Conservation (phyloP, 2,113 vertebrate genomes). For the Butorides virescens region DNA sequence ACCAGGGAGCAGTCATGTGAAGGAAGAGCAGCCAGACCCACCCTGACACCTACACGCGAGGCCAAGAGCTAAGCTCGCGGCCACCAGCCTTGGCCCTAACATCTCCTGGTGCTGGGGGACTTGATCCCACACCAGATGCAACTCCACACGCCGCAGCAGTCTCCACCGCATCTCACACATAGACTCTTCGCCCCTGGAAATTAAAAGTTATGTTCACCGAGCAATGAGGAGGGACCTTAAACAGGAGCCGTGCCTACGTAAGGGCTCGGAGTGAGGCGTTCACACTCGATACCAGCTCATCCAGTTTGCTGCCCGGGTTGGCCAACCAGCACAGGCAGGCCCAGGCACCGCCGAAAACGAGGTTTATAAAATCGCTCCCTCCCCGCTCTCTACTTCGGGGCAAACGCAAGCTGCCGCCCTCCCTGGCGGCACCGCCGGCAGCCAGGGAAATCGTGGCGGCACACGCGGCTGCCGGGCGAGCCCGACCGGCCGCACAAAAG, state of each 20-base stretch:
- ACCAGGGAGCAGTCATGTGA: not conserved
- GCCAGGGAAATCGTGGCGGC: not conserved
- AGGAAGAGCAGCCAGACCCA: not conserved
- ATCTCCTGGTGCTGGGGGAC: accelerated
- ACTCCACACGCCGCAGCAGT: accelerated
- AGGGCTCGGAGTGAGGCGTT: not conserved
- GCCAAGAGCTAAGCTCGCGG: not conserved
- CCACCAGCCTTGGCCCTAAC: not conserved
- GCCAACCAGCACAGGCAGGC: constrained; percentile 24
- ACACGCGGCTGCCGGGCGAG: not conserved
- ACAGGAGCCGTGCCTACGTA: not conserved
- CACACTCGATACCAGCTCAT: constrained; percentile 22
- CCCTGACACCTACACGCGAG: not conserved
- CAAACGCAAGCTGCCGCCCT: not conserved
- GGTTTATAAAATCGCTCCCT: not conserved
- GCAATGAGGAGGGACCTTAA: not conserved
- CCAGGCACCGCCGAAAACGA: not conserved
- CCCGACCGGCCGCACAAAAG: not conserved
- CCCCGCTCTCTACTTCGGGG: not conserved
- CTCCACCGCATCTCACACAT: not conserved
- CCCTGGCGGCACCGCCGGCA: not conserved
- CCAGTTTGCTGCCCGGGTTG: constrained; percentile 2
- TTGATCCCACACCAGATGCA: accelerated
- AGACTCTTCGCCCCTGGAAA: not conserved
- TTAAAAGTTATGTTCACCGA: not conserved